Evolutionary conservation across 2,797 vertebrate genomes (phyloP), one percentile per base, ranked within the genome.

Genomic region (Enteromius treurensis): DNA sequence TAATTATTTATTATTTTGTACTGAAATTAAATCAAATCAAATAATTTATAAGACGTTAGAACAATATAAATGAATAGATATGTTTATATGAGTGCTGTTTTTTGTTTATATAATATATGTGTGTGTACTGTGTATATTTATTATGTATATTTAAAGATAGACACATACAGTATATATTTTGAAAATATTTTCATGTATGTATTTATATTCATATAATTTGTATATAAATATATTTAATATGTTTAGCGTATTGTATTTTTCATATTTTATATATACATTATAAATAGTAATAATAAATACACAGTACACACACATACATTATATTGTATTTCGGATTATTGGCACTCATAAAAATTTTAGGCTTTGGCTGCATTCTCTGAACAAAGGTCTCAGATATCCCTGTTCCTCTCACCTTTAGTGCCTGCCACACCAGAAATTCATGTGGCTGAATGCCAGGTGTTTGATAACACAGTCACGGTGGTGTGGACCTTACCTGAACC

Each of bases 391-490:
- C 13, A 76, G 17, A 32, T 42, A 26, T 65, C 40, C 45, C 7
- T 47, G 26, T 80, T 32, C 32, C n/a, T 79, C 75, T 82, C 81
- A 79, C 79, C 53, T 78, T 23, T 88, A 98, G 97, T 98, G 88
- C 97, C 98, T 21, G 91, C 96, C 21, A 96, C 97, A 17, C 97
- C 98, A 0, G 95, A 97, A 92, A 97, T 99, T 26, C 95, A 96
- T 88, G 73, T 93, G 40, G 92, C 95, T 0, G 96, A 98, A 90
- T 97, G 97, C 6, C 93, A 96, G 91, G 97, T 99, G 89, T 96
- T 94, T 0, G 97, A 99, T 88, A 99, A 99, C 93, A 97, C 96
- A 0, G 94, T 97, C 89, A 91, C 89, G 0, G 91, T 98, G 67
- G 87, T 92, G 4, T 99, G 98, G 98, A 94, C 91, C 47, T 91